Evolutionary conservation across 1,140 invertebrate species (phyloP).

Genomic region (Drosophila albomicans): DNA sequence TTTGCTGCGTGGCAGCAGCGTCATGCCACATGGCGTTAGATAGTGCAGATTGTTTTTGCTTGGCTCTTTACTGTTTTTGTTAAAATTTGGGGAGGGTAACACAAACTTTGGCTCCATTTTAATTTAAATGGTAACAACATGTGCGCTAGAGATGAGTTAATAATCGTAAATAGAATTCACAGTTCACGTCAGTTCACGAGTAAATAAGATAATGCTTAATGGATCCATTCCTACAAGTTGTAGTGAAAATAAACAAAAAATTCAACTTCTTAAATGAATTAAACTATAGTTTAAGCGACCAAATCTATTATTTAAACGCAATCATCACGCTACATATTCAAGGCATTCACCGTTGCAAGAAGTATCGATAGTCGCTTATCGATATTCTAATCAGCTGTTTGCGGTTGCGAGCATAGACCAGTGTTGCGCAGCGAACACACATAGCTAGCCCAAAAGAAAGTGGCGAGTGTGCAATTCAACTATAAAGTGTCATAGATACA

Average conservation of each 20-base stretch:
- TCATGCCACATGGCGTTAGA: constrained; percentile 80
- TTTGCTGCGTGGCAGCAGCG: constrained; percentile 68
- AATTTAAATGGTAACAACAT: constrained; percentile 41
- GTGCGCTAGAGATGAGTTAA: constrained; percentile 35
- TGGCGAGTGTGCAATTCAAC: constrained; percentile 46
- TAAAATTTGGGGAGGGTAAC: constrained; percentile 74
- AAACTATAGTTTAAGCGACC: too few relatives aligned
- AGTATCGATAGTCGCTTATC: constrained; percentile 1
- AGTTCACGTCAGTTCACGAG: neutral
- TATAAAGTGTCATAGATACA: constrained; percentile 30
- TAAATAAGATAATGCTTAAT: too few relatives aligned
- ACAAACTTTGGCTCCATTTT: constrained; percentile 70
- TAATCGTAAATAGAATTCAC: neutral
- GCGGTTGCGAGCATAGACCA: neutral
- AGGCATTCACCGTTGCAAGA: neutral
- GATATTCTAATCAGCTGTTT: constrained; percentile 30
- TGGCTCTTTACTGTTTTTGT: constrained; percentile 37
- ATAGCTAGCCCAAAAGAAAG: constrained; percentile 31
- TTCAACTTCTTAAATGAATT: too few relatives aligned
- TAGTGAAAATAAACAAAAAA: too few relatives aligned
- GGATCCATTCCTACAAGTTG: too few relatives aligned
- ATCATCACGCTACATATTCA: neutral
- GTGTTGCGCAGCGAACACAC: constrained; percentile 15
- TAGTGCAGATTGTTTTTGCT: constrained; percentile 53
- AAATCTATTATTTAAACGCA: too few relatives aligned